These are phyloP conservation scores for Clupea harengus DNA, from an alignment of 2,113 vertebrate genomes.

Conservation along the genomic window DNA sequence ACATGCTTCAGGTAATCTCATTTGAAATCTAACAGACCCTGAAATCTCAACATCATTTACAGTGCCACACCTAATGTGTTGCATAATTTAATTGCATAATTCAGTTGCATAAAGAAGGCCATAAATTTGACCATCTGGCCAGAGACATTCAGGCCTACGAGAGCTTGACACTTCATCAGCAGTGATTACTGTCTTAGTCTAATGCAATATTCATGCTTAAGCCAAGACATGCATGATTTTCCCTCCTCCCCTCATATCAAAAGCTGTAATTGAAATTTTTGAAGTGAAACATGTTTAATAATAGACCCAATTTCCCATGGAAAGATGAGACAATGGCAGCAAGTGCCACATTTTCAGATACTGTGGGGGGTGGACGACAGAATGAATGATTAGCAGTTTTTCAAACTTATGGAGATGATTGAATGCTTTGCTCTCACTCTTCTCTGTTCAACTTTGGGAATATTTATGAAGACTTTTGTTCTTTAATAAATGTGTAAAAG, in stretches of 20 bases:
- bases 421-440: slow-evolving; percentile 10
- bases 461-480: not conserved
- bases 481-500: not conserved
- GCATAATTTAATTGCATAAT: slow-evolving; percentile 21
- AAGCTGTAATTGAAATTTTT: slow-evolving; percentile 75
- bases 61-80: slow-evolving; percentile 19
- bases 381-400: not conserved
- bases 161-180: slow-evolving; percentile 63
- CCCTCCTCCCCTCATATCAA: slow-evolving; percentile 57
- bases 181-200: slow-evolving; percentile 65
- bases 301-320: slow-evolving; percentile 79
- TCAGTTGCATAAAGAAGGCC: slow-evolving; percentile 56
- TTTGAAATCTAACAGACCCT: slow-evolving; percentile 4
- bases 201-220: slow-evolving; percentile 73
- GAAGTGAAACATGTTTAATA: slow-evolving; percentile 78
- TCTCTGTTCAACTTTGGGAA: not conserved
- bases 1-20: slow-evolving; percentile 1
- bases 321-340: slow-evolving; percentile 71
- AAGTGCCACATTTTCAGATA: slow-evolving; percentile 18
- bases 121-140: slow-evolving; percentile 66
- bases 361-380: not conserved
- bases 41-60: slow-evolving; percentile 9
- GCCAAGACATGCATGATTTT: slow-evolving; percentile 56
- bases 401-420: not conserved
- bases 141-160: slow-evolving; percentile 54